phyloP scores from a whole-genome alignment of 2,888 invertebrate genomes.

The Euspilapteryx auroguttella region DNA sequence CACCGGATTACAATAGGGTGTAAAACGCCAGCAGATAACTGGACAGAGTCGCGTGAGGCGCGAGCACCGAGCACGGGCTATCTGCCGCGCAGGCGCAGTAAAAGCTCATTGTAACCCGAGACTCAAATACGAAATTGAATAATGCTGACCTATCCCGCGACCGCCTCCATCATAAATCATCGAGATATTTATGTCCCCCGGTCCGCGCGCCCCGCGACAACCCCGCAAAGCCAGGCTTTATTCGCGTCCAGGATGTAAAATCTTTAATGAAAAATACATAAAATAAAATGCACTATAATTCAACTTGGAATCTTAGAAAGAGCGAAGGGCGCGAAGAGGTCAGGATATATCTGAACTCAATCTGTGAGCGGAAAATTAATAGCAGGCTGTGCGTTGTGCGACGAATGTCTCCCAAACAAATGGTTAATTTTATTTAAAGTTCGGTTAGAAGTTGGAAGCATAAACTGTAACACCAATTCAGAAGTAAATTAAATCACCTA shows the following conservation, averaged over 20 bases:
- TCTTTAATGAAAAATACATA: constrained; percentile 58
- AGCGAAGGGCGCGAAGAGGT: not conserved
- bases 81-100: constrained; percentile 46
- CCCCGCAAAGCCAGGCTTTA: constrained; percentile 25
- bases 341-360: not conserved
- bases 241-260: constrained; percentile 50
- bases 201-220: constrained; percentile 23
- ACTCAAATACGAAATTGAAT: constrained; percentile 61
- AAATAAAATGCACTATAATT: constrained; percentile 55
- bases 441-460: no score
- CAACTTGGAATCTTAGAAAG: constrained; percentile 31
- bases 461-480: no score
- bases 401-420: no score
- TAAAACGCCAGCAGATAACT: constrained; percentile 28
- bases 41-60: constrained; percentile 25
- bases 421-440: no score
- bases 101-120: constrained; percentile 59
- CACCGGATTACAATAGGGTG: constrained; percentile 27
- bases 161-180: constrained; percentile 57
- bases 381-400: no score
- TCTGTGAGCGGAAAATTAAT: no score
- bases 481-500: no score
- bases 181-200: constrained; percentile 57
- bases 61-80: constrained; percentile 22
- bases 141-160: constrained; percentile 62